Base-by-base conservation (phyloP, 2,888 invertebrate species). In the Tanypteryx hageni region DNA sequence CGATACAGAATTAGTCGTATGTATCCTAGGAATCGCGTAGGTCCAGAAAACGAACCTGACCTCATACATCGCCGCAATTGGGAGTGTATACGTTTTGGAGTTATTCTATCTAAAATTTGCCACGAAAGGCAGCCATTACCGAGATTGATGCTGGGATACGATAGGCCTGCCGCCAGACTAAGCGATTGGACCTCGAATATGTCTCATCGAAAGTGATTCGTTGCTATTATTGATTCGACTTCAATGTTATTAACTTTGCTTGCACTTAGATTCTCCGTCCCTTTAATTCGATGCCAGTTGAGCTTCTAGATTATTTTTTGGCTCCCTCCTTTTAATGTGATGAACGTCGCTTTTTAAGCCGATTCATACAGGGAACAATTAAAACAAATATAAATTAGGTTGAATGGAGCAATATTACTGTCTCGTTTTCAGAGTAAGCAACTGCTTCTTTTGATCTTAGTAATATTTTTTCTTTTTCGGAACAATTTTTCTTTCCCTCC, bases 1-100 rank as follows among this genome's bases (percentile, higher is more conserved):
- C 61, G 89, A 89, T 56, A 68, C 89, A 64, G 89, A 89, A 89
- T 89, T 89, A 89, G 89, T 89, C 14, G 14, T 76, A 27, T 76
- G 76, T 76, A 76, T 22, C 76, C 27, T 27, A 27, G 76, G 27
- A 22, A 76, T 22, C 76, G 22, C 27, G 27, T 76, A 76, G 76
- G 22, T 27, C 27, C 76, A 27, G 76, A 11, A 76, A 76, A 76
- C 27, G 22, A 76, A 76, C 22, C 76, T 27, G 76, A 76, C 27
- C 11, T 76, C 27, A 27, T 76, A 76, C 22, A 76, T 27, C 16
- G 76, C 9, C 76, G 27, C 22, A 76, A 76, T 76, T 27, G 13
- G 22, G 76, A 11, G 22, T 27, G 22, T 27, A 27, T 13, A 22
- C 3, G 22, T 13, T 22, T 13, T 11, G 27, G 8, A 27, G 22